Conservation (phyloP, 2,113 vertebrate genomes). For the Eonycteris spelaea region DNA sequence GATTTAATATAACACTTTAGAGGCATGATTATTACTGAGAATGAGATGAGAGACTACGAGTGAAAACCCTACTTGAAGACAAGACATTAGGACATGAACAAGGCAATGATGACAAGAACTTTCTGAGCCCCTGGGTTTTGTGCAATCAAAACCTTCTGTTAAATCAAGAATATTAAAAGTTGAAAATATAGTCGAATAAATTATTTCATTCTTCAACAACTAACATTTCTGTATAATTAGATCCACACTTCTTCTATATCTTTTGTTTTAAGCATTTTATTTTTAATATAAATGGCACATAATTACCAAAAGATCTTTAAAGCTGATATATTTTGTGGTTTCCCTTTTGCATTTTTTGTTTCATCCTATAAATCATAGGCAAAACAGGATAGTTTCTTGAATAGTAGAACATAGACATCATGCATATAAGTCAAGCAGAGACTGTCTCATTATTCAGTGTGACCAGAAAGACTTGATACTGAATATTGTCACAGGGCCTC, state of each 20-base stretch:
- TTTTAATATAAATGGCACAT: background rate
- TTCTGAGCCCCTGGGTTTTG: background rate
- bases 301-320: background rate
- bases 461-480: background rate
- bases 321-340: background rate
- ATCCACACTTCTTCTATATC: background rate
- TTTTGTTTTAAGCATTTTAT: constrained; percentile 21
- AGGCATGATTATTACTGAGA: background rate
- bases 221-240: background rate
- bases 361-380: background rate
- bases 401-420: background rate
- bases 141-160: background rate
- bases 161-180: background rate
- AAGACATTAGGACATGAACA: background rate
- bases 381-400: background rate
- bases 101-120: background rate
- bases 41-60: background rate
- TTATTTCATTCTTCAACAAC: background rate
- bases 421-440: background rate
- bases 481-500: background rate
- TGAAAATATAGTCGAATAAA: background rate
- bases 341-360: background rate
- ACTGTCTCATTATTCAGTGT: background rate
- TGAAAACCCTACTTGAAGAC: background rate
- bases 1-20: background rate